These are phyloP conservation scores for Amphiura filiformis DNA, from an alignment of 35 echinoderm and acorn worm species.

Conservation along the genomic window DNA sequence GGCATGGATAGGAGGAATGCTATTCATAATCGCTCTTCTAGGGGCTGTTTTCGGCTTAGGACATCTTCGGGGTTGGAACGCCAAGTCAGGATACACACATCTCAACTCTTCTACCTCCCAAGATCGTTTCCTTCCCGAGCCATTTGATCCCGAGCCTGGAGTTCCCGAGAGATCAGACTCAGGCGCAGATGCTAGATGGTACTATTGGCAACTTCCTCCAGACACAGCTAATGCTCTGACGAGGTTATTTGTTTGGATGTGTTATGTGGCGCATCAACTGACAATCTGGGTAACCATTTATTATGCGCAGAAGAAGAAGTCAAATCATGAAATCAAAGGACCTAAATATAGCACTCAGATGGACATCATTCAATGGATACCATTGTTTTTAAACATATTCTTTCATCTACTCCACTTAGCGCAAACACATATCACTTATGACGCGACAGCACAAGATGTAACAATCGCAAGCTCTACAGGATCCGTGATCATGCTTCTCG, in stretches of 20 bases:
- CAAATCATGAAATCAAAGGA: background rate
- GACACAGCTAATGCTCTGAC: slow-evolving; percentile 37
- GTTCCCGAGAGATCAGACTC: slow-evolving; percentile 47
- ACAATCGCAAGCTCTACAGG: slow-evolving; percentile 69
- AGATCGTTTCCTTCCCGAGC: slow-evolving; percentile 75
- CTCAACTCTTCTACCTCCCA: slow-evolving; percentile 60
- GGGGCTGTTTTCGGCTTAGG: slow-evolving; percentile 54
- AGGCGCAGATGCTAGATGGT: slow-evolving; percentile 58
- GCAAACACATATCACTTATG: slow-evolving; percentile 81
- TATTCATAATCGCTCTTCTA: slow-evolving; percentile 49
- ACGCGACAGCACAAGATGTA: slow-evolving; percentile 76
- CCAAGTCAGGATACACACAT: slow-evolving; percentile 67
- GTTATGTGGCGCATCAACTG: slow-evolving; percentile 71
- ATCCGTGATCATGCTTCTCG: slow-evolving; percentile 73
- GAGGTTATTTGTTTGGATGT: slow-evolving; percentile 62
- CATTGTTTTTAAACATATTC: slow-evolving; percentile 49
- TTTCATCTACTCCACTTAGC: slow-evolving; percentile 78
- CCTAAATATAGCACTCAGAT: slow-evolving; percentile 56
- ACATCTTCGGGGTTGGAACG: slow-evolving; percentile 65
- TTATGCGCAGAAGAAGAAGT: slow-evolving; percentile 62
- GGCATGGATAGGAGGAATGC: slow-evolving; percentile 57
- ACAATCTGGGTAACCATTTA: slow-evolving; percentile 80
- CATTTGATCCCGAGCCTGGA: slow-evolving; percentile 34
- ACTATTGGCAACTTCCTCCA: slow-evolving; percentile 86
- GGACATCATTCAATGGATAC: slow-evolving; percentile 54